A percentile compares a stretch with the other conserved stretches of the same genome.
Evolutionary conservation across 2,888 invertebrate species (phyloP).

Genomic region (Lucinisca nassula): DNA sequence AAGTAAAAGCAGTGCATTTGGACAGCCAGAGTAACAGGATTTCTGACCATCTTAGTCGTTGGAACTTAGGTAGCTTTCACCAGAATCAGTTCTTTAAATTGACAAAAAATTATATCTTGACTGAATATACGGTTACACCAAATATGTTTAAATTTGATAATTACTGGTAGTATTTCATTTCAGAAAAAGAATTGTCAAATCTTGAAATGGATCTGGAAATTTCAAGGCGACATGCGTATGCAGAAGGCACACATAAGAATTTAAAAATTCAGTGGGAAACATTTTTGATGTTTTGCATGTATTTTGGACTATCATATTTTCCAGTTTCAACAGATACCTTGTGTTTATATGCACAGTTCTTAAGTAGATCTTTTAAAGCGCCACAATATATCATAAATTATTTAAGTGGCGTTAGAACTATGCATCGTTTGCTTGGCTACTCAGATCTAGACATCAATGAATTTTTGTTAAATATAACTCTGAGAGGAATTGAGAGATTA

Average conservation of each 20-base stretch:
- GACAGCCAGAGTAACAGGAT: not conserved
- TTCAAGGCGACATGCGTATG: not conserved
- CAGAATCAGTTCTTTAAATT: not conserved
- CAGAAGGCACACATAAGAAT: conserved; percentile 3
- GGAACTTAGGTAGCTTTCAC: not conserved
- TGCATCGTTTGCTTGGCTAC: not conserved
- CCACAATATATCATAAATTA: conserved; percentile 12
- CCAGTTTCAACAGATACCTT: not conserved
- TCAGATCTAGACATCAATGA: not conserved
- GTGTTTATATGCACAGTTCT: conserved; percentile 20
- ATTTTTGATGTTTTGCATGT: conserved; percentile 1
- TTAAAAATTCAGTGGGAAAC: not conserved
- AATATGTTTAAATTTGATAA: not conserved
- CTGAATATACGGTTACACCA: not conserved
- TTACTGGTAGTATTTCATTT: conserved; percentile 8
- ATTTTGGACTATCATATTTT: conserved; percentile 17
- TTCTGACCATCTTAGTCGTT: not conserved
- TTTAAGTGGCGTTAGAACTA: conserved; percentile 17
- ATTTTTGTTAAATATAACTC: not conserved
- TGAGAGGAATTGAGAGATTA: not conserved
- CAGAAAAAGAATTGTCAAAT: not conserved
- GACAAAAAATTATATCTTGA: not conserved
- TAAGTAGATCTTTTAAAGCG: conserved; percentile 13
- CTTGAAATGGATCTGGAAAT: not conserved
- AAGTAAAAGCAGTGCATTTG: not conserved